phyloP scores from a whole-genome alignment of 2,888 invertebrate genomes.

The Biston stratarius region DNA sequence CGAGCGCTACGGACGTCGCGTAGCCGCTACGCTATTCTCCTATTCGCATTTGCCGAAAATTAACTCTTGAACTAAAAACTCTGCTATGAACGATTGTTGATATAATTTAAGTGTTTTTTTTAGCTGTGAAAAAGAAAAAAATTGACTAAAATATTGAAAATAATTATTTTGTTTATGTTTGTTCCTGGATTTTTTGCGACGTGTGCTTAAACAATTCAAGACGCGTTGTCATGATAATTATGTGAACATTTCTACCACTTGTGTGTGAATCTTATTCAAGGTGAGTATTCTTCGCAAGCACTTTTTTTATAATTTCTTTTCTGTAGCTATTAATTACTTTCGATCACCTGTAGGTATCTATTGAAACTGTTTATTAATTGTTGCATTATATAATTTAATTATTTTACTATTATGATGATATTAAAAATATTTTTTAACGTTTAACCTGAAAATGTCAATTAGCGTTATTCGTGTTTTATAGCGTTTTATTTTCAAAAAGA shows the following conservation, averaged over 20 bases:
- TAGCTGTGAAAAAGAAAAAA: background rate
- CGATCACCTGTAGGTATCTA: too few species aligned
- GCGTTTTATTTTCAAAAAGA: too few species aligned
- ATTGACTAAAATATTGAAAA: slow-evolving; percentile 2
- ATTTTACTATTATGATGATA: too few species aligned
- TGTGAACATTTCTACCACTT: slow-evolving; percentile 14
- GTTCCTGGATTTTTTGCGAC: slow-evolving; percentile 17
- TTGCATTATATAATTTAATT: too few species aligned
- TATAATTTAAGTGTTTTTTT: background rate
- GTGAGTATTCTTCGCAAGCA: background rate
- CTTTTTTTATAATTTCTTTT: background rate
- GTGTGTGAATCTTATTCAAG: background rate
- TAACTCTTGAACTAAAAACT: slow-evolving; percentile 38
- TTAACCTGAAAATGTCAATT: too few species aligned
- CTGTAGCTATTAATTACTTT: background rate
- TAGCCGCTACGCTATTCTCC: slow-evolving; percentile 36
- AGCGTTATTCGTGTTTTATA: too few species aligned
- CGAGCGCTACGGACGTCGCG: slow-evolving; percentile 63
- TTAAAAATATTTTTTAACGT: too few species aligned
- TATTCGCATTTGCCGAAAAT: slow-evolving; percentile 39
- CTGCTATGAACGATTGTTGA: slow-evolving; percentile 6
- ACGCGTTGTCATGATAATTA: slow-evolving; percentile 16
- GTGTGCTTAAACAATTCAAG: slow-evolving; percentile 26
- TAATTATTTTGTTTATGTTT: slow-evolving; percentile 10
- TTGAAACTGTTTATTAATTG: too few species aligned